Evolutionary conservation across 1,140 invertebrate genomes (phyloP).

Genomic region (Tetramorium parvispinum): DNA sequence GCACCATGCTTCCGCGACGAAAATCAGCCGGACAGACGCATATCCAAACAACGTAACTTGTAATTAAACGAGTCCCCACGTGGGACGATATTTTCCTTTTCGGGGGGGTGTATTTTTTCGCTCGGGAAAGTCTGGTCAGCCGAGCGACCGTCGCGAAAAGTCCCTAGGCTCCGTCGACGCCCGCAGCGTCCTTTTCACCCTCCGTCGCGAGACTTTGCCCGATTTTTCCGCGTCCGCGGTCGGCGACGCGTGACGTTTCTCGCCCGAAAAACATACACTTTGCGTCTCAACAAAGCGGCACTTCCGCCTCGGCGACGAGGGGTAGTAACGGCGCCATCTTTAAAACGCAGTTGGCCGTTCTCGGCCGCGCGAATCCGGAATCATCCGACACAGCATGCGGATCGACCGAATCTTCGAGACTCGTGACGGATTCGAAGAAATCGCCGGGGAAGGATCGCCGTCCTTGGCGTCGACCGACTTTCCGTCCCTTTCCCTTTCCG

Average conservation of each 20-base stretch:
- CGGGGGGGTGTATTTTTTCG: constrained; percentile 85
- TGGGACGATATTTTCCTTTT: constrained; percentile 86
- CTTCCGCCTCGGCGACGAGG: neutral
- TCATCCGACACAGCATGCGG: neutral
- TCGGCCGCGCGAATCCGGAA: no score
- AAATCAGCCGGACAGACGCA: constrained; percentile 85
- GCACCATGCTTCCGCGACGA: constrained; percentile 83
- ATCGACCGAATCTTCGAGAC: neutral
- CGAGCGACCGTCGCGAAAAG: constrained; percentile 4
- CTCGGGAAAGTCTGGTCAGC: constrained; percentile 83
- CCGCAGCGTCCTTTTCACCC: no score
- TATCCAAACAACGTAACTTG: constrained; percentile 85
- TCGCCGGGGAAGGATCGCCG: no score
- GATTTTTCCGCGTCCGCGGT: neutral
- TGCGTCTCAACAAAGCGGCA: neutral
- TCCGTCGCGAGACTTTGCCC: neutral
- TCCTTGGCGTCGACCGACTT: neutral
- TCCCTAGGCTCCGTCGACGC: neutral
- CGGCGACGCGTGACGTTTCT: neutral
- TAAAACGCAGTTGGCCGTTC: neutral
- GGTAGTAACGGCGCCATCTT: constrained; percentile 25
- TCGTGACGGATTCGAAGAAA: neutral
- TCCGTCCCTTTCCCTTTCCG: neutral
- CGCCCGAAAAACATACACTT: neutral
- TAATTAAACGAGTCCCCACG: constrained; percentile 85